Base-by-base conservation (phyloP, 2,113 vertebrate species). In the Acanthisitta chloris region DNA sequence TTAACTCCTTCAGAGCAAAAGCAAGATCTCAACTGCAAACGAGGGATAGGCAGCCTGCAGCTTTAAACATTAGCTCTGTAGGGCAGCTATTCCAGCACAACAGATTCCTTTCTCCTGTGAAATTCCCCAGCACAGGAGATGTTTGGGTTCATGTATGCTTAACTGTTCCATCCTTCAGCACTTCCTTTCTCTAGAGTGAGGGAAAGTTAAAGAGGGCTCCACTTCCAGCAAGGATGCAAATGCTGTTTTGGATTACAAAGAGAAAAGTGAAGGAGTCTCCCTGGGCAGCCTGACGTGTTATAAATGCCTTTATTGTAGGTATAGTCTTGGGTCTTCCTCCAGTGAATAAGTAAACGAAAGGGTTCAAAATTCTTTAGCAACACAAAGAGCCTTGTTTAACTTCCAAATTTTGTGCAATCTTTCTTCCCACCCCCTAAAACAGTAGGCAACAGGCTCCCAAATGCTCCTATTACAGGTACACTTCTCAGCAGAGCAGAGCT, bases 241-340 rank as follows among this genome's bases (percentile, higher is more conserved):
- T 90, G 57, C 29, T 87, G 59, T 87, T 97, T 97, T 88, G 79
- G 96, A 96, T 97, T 97, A 97, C 96, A 97, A 95, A 91, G 91
- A 88, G 43, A 89, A 92, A 94, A 91, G 64, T 59, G 76, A 86
- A 86, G 83, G 78, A 52, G 64, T 81, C 88, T 89, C 91, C 90
- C 36, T 46, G 61, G 83, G 92, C 87, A 95, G 77, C 94, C 90
- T 94, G 93, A 96, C 76, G 48, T 87, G 83, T 89, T 89, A 94
- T 72, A 96, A 96, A 96, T 87, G 16, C 88, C 45, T 96, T 96
- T 95, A 86, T 95, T 92, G 86, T 81, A 93, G 73, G 64, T 77
- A 84, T 52, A 81, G 61, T 86, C 76, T 85, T 78, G 77, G 58
- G 85, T 84, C 65, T 93, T 96, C 66, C 67, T 91, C 70, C n/a